phyloP scores from a whole-genome alignment of 2,113 vertebrate genomes.

The Strix uralensis region DNA sequence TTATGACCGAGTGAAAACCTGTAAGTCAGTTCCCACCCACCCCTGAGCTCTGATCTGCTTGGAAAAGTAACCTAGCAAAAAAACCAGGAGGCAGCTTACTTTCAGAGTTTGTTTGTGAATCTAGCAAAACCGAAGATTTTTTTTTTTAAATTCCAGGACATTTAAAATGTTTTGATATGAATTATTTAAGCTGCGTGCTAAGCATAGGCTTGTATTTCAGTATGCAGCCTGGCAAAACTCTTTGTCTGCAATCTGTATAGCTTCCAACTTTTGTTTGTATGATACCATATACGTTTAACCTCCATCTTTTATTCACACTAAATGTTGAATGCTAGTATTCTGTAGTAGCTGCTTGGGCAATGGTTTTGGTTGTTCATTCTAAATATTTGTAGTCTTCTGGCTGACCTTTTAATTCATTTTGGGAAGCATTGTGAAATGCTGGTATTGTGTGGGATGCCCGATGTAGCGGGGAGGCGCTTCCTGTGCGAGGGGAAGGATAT shows the following conservation, averaged over 20 bases:
- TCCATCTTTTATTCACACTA: neutral
- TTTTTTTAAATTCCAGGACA: neutral
- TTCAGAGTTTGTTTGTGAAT: neutral
- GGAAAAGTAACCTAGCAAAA: neutral
- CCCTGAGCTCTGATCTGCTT: neutral
- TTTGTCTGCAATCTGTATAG: fast-evolving
- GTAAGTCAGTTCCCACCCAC: neutral
- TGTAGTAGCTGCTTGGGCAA: neutral
- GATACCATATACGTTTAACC: neutral
- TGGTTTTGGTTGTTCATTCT: neutral
- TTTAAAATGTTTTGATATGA: neutral
- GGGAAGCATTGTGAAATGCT: neutral
- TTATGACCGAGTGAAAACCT: neutral
- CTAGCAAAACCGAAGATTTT: neutral
- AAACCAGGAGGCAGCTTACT: neutral
- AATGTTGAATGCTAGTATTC: neutral
- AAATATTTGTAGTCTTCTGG: neutral
- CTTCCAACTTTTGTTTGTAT: neutral
- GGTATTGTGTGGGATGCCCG: neutral
- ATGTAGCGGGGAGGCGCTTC: neutral
- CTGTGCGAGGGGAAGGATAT: neutral
- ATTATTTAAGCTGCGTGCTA: neutral
- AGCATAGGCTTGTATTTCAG: neutral
- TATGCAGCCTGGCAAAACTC: neutral
- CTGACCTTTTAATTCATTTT: neutral